Evolutionary conservation across 2,888 invertebrate genomes (phyloP), one percentile per base, ranked within the genome.

Genomic region (Chrysomela aeneicollis): DNA sequence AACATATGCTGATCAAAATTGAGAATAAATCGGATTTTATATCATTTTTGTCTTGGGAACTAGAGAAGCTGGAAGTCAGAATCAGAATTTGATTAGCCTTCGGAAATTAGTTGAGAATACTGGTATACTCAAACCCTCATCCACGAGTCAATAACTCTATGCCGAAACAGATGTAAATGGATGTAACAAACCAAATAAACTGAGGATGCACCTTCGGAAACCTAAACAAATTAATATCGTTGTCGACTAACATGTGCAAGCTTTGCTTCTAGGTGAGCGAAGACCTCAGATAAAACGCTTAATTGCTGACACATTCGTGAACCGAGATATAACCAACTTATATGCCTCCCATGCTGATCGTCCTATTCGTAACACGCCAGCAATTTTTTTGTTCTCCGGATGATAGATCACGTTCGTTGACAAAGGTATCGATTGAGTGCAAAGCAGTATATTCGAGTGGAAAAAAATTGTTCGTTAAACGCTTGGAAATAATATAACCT

Each of bases 271-370:
- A 42, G 61, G 65, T 65, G 53, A 65, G 59, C 59, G 19, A 30
- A 47, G 49, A 22, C 19, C 58, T 22, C 42, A 42, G 57, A 30
- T 46, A 46, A 57, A 37, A 61, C 55, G 58, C 52, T 61, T 59
- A 65, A 68, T 68, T 68, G 68, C 64, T 66, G 63, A 68, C 65
- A 61, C 62, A 66, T 66, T 66, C 62, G 57, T 57, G 57, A 46
- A 15, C 37, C 46, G 47, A 53, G 49, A 49, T 19, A 65, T 61
- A 10, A 61, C 50, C 50, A 51, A 63, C 32, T 35, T 10, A 35
- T 9, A 35, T 2, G 32, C 10, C 32, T 42, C 12, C 15, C 6
- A 15, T 42, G 42, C 8, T 42, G 42, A 42, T 42, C 42, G 42
- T 42, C 15, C 2, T 6, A 42, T n/a, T 15, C 3, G 12, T n/a